phyloP scores from a whole-genome alignment of 2,797 vertebrate species.

The Pseudocheirus occidentalis region DNA sequence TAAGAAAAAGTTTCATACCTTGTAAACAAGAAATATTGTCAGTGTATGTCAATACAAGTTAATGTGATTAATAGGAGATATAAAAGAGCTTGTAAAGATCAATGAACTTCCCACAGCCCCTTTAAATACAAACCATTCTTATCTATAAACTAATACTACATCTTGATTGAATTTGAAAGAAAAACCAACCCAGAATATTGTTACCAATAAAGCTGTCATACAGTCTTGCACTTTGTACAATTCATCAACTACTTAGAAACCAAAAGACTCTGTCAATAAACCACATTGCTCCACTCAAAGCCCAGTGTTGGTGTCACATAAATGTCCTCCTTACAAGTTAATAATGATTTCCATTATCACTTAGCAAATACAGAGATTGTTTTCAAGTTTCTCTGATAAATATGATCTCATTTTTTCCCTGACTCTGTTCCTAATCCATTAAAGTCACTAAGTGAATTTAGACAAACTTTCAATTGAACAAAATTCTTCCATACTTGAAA shows the following conservation, averaged over 20 bases:
- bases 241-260: conserved; percentile 64
- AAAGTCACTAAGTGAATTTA: conserved; percentile 68
- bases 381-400: conserved; percentile 72
- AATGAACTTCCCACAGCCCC: neutral
- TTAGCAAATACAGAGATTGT: conserved; percentile 64
- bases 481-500: conserved; percentile 71
- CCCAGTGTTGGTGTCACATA: conserved; percentile 47
- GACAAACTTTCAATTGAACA: conserved; percentile 77
- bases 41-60: neutral
- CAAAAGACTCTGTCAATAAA: conserved; percentile 78
- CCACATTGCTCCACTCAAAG: conserved; percentile 75
- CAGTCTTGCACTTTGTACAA: conserved; percentile 61
- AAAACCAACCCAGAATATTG: conserved; percentile 53
- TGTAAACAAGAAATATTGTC: conserved; percentile 22
- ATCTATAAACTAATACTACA: conserved; percentile 55
- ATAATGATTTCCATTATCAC: conserved; percentile 78
- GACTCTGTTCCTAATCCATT: conserved; percentile 68
- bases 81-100: conserved; percentile 8
- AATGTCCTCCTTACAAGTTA: conserved; percentile 72
- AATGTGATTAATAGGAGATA: conserved; percentile 4
- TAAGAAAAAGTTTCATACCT: neutral
- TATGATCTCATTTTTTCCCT: conserved; percentile 71
- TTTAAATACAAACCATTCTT: conserved; percentile 9
- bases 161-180: conserved; percentile 54
- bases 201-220: conserved; percentile 68